phyloP scores from a whole-genome alignment of 1,140 invertebrate species.

The Drosophila chauvacae region DNA sequence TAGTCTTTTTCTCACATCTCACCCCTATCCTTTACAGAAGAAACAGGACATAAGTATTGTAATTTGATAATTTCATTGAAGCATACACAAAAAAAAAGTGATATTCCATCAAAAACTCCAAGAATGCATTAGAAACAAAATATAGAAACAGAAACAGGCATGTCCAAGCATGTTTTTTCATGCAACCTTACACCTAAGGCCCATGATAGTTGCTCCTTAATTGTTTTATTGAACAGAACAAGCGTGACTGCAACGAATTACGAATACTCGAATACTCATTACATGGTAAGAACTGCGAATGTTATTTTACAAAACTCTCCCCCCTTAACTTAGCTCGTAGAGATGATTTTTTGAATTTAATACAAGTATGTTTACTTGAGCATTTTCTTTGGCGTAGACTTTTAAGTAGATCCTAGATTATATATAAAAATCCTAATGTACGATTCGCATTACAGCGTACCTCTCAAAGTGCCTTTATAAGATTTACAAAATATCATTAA shows the following conservation, averaged over 20 bases:
- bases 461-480: slow-evolving; percentile 53
- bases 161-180: slow-evolving; percentile 4
- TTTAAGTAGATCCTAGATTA: slow-evolving; percentile 43
- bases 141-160: neutral
- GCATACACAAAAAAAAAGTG: neutral
- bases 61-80: neutral
- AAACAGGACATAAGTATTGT: neutral
- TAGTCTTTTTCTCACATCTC: neutral
- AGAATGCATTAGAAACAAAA: neutral
- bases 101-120: neutral
- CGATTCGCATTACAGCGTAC: slow-evolving; percentile 16
- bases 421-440: slow-evolving; percentile 7
- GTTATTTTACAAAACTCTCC: slow-evolving; percentile 24
- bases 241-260: slow-evolving; percentile 30
- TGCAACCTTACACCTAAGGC: slow-evolving; percentile 3
- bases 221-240: slow-evolving; percentile 30
- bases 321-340: slow-evolving; percentile 19
- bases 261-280: slow-evolving; percentile 78
- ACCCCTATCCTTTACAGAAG: neutral
- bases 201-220: slow-evolving; percentile 8
- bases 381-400: slow-evolving; percentile 1
- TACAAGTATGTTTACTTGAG: neutral
- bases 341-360: slow-evolving; percentile 8
- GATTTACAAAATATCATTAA: slow-evolving; percentile 39
- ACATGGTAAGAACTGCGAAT: slow-evolving; percentile 42